These are phyloP conservation scores for Lasioglossum zephyrum DNA, from an alignment of 2,888 invertebrate species.

Conservation along the genomic window DNA sequence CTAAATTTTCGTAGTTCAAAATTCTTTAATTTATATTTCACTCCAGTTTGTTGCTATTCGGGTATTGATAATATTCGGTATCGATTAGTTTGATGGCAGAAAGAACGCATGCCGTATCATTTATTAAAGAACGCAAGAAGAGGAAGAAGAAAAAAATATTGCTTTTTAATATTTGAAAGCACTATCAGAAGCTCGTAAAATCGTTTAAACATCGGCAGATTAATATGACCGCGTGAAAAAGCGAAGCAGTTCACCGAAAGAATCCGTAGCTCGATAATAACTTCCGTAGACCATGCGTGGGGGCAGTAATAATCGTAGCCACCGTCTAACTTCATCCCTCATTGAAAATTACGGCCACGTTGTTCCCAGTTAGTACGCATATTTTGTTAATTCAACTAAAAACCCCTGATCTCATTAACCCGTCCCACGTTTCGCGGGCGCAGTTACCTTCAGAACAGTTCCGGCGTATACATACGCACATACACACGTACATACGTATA, in stretches of 20 bases:
- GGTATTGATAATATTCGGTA: not conserved
- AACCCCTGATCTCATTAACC: conserved; percentile 66
- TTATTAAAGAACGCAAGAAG: not conserved
- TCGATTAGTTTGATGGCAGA: not conserved
- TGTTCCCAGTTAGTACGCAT: conserved; percentile 55
- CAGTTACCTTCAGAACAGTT: conserved; percentile 58
- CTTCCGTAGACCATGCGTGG: conserved; percentile 15
- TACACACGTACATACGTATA: not conserved
- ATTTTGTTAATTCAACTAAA: conserved; percentile 65
- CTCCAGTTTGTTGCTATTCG: not conserved
- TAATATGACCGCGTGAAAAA: not conserved
- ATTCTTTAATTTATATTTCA: no score
- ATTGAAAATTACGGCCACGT: conserved; percentile 50
- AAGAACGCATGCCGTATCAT: not conserved
- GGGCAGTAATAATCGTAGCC: conserved; percentile 47
- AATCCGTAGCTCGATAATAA: not conserved
- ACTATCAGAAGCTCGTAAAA: not conserved
- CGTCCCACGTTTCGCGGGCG: conserved; percentile 52
- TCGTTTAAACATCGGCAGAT: not conserved
- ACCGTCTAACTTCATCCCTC: conserved; percentile 52
- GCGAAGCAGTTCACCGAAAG: not conserved
- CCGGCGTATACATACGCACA: conserved; percentile 26
- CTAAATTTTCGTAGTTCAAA: not conserved
- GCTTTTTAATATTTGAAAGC: not conserved
- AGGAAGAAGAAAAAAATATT: not conserved